These are phyloP conservation scores for Takifugu bimaculatus DNA, from an alignment of 2,113 vertebrate genomes.

Conservation along the genomic window DNA sequence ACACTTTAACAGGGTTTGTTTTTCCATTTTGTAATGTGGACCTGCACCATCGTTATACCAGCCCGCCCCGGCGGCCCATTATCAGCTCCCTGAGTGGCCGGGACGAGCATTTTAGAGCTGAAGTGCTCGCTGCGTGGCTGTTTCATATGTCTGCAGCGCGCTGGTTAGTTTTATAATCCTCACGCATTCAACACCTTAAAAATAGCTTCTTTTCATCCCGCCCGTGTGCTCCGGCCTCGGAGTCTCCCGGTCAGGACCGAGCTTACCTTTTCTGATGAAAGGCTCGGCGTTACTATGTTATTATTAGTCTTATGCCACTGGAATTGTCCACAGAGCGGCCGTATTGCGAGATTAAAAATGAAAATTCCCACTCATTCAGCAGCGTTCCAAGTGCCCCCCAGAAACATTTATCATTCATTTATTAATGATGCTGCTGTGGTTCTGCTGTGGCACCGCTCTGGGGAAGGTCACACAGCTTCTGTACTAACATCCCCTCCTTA, in stretches of 20 bases:
- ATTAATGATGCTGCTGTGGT: constrained; percentile 7
- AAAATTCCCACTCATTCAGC: too few species aligned
- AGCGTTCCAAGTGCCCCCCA: too few species aligned
- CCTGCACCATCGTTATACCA: not conserved
- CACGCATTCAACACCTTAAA: not conserved
- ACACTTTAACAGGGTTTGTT: too few species aligned
- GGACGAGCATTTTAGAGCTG: not conserved
- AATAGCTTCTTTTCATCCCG: constrained; percentile 7
- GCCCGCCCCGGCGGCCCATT: constrained; percentile 4
- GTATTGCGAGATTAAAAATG: not conserved
- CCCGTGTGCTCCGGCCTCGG: constrained; percentile 13
- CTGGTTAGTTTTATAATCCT: constrained; percentile 5
- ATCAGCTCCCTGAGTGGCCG: not conserved
- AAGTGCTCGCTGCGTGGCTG: not conserved
- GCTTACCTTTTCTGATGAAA: not conserved
- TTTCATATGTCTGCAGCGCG: not conserved
- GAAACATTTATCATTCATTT: too few species aligned
- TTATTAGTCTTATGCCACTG: constrained; percentile 1
- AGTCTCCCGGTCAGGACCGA: constrained; percentile 5
- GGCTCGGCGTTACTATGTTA: too few species aligned
- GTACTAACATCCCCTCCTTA: too few species aligned
- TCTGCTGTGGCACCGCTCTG: too few species aligned
- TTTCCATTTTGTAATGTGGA: not conserved
- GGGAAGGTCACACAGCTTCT: too few species aligned
- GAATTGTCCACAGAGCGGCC: constrained; percentile 15